Evolutionary conservation across 2,113 vertebrate genomes (phyloP).

Genomic region (Gracilinanus agilis): DNA sequence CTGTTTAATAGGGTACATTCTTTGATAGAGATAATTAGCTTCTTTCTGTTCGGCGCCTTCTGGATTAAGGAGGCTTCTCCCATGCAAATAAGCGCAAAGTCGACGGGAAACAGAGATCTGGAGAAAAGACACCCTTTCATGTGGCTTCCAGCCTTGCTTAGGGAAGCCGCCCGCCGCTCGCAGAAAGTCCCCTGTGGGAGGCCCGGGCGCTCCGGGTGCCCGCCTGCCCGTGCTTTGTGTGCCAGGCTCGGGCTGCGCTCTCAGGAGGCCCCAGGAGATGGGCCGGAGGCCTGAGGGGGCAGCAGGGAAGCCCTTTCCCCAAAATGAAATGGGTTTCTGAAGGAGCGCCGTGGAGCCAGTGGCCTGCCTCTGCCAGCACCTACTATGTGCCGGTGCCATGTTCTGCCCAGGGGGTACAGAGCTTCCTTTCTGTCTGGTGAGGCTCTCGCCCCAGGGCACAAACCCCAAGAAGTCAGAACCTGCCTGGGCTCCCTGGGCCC

Average conservation of each 20-base stretch:
- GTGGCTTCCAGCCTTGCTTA: constrained; percentile 70
- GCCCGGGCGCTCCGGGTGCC: too few relatives aligned
- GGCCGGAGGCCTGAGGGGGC: too few relatives aligned
- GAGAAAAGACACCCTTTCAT: constrained; percentile 74
- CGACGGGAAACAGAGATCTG: constrained; percentile 69
- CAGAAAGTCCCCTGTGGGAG: not conserved
- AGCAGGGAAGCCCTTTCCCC: not conserved
- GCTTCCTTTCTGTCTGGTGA: not conserved
- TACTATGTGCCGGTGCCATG: too few relatives aligned
- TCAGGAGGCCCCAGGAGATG: too few relatives aligned
- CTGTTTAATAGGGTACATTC: constrained; percentile 85
- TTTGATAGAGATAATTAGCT: constrained; percentile 84
- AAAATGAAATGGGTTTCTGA: not conserved
- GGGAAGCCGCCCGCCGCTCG: constrained; percentile 44
- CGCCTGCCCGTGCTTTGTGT: too few relatives aligned
- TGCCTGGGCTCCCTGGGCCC: too few relatives aligned
- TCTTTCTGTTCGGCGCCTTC: constrained; percentile 86
- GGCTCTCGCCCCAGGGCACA: too few relatives aligned
- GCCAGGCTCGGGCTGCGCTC: not conserved
- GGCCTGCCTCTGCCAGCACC: not conserved
- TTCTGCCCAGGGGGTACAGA: not conserved
- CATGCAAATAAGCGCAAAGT: constrained; percentile 81
- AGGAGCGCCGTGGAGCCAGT: not conserved
- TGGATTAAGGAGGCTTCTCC: constrained; percentile 87
- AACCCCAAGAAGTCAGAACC: too few relatives aligned